phyloP scores from a whole-genome alignment of 2,113 vertebrate genomes.

The Noctilio leporinus region DNA sequence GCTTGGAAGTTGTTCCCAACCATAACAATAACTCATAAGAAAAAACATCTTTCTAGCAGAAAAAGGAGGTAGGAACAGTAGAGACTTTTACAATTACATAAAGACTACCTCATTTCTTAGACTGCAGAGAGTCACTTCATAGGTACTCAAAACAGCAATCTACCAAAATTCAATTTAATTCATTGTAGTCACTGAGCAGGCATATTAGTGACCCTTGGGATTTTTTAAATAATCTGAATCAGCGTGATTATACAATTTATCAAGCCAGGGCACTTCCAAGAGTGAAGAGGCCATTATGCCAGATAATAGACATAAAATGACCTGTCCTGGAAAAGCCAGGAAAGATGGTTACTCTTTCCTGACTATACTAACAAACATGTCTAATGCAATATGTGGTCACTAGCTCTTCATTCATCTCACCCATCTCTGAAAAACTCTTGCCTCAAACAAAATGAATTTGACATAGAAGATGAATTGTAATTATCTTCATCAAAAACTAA shows the following conservation, averaged over 20 bases:
- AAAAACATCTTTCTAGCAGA: not conserved
- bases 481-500: not conserved
- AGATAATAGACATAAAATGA: not conserved
- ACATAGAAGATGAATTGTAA: not conserved
- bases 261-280: not conserved
- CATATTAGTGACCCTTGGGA: not conserved
- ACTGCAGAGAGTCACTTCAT: not conserved
- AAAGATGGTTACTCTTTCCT: not conserved
- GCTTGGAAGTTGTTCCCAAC: not conserved
- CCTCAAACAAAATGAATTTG: not conserved
- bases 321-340: not conserved
- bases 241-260: slow-evolving; percentile 3
- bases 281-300: not conserved
- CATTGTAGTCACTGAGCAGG: not conserved
- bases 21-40: not conserved
- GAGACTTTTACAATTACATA: not conserved
- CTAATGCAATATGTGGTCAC: not conserved
- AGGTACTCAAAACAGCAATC: not conserved
- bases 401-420: not conserved
- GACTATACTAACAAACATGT: not conserved
- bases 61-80: not conserved
- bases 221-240: slow-evolving; percentile 1
- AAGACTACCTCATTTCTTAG: not conserved
- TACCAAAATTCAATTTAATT: not conserved
- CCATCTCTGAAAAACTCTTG: not conserved